Base-by-base conservation (phyloP, 1,140 invertebrate species). In the Cydia amplana region DNA sequence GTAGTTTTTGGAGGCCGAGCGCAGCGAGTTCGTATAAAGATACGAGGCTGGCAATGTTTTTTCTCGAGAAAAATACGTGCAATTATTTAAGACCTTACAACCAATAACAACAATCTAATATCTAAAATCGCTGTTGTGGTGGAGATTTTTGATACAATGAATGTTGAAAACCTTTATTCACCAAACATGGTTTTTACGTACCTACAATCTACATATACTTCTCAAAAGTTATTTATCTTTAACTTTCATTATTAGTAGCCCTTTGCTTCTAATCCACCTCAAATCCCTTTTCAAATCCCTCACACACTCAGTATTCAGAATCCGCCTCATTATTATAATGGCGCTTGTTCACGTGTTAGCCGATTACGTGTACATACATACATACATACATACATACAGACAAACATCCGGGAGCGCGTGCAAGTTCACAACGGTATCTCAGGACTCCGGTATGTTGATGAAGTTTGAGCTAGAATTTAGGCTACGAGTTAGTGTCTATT, bases 281-380 rank as follows among this genome's bases (percentile, higher is more conserved):
- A 55, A 67, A 67, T n/a, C 28, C 16, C 64, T 55, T 18, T 7
- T 55, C 16, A 55, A 67, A 67, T 4, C 28, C 16, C 64, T 55
- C 9, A 12, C 64, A 32, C 64, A 67, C 28, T 67, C 64, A 51
- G 23, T 14, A 70, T 70, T 70, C 65, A 40, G 36, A 70, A 70
- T 70, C 16, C 65, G 65, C 65, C 65, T 70, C 36, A 70, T 70
- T 70, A 70, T 70, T 67, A 32, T 67, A 67, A 67, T 51, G 49
- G 55, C 55, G 55, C 55, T 55, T 49, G 51, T 55, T 23, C 55
- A 60, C 55, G 55, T 60, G 12, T 18, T 55, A 55, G 51, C 9
- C 51, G 51, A 4, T 60, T 23, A 51, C 49, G 64, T 67, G 64
- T 36, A 25, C 64, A 67, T 70, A 70, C 32, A 70, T 36, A 70